Base-by-base conservation (phyloP, 2,797 vertebrate genomes). In the Esox lucius region DNA sequence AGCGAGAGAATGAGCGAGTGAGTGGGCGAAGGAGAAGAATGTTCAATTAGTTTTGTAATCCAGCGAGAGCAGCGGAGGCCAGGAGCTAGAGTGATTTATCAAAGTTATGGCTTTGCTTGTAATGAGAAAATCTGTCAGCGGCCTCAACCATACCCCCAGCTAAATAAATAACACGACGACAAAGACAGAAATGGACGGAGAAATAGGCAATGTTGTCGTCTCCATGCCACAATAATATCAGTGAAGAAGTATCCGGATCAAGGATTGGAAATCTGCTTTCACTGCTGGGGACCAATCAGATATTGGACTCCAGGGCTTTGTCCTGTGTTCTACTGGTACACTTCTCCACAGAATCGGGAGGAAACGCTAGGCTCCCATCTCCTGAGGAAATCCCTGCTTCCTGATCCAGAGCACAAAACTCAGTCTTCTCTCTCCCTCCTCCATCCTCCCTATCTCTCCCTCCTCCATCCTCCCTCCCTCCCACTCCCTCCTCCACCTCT, bases 1-100 rank as follows among this genome's bases (percentile, higher is more conserved):
- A 51, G 31, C 59, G 59, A 75, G 73, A 76, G 65, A 67, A 75
- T 48, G 72, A 69, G 75, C 62, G 53, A 59, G 70, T 71, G 81
- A 81, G 78, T 73, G 77, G 82, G 84, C 77, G 84, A 84, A 85
- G 86, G 88, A 84, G 90, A 93, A 92, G 91, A 80, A 83, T 82
- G 53, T 94, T 94, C 92, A 93, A 93, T 93, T 92, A 93, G 92
- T 91, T 93, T 93, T 92, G 90, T 93, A 94, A 93, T 93, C 90
- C 88, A 90, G 88, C 87, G 90, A 93, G 91, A 93, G 91, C 90
- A 90, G 90, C 82, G 83, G 90, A 88, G 88, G 91, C 91, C 91
- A 87, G 78, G 80, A 92, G 92, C 90, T 84, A 83, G 87, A 92
- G 93, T 92, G 90, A 94, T 94, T 93, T 92, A 94, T 94, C 93